A percentile compares a stretch with the other conserved stretches of the same genome.
These are phyloP conservation scores for Heteronetta atricapilla DNA, from an alignment of 2,113 vertebrate genomes.

Conservation along the genomic window DNA sequence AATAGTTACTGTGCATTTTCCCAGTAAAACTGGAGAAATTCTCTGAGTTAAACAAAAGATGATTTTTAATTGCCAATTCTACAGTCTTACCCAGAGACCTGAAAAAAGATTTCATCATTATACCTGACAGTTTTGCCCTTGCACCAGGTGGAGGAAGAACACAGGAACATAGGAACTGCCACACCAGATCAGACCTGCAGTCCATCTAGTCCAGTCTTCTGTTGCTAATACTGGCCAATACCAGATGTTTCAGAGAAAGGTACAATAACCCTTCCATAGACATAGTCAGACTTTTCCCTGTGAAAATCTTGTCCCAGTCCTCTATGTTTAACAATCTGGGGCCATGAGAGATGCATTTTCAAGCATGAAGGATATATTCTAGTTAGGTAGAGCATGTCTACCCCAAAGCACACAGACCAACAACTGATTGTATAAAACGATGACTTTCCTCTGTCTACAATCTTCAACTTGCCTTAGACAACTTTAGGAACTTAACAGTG, in stretches of 20 bases:
- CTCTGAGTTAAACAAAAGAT: constrained; percentile 5
- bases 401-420: neutral
- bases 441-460: neutral
- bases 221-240: constrained; percentile 55
- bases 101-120: constrained; percentile 62
- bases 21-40: neutral
- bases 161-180: constrained; percentile 63
- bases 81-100: constrained; percentile 1
- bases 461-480: neutral
- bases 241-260: constrained; percentile 63
- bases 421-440: neutral
- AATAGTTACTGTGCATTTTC: neutral
- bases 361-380: neutral
- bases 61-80: constrained; percentile 53
- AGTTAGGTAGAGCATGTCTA: neutral
- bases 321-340: neutral
- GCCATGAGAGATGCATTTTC: neutral
- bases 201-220: constrained; percentile 69
- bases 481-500: neutral
- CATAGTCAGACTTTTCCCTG: neutral
- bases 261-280: constrained; percentile 54
- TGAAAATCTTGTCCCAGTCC: neutral
- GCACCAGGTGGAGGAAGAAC: constrained; percentile 62
- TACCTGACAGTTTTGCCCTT: constrained; percentile 64
- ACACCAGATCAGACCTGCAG: constrained; percentile 68